Conservation (phyloP, 2,797 vertebrate genomes). For the Chrysolophus pictus region DNA sequence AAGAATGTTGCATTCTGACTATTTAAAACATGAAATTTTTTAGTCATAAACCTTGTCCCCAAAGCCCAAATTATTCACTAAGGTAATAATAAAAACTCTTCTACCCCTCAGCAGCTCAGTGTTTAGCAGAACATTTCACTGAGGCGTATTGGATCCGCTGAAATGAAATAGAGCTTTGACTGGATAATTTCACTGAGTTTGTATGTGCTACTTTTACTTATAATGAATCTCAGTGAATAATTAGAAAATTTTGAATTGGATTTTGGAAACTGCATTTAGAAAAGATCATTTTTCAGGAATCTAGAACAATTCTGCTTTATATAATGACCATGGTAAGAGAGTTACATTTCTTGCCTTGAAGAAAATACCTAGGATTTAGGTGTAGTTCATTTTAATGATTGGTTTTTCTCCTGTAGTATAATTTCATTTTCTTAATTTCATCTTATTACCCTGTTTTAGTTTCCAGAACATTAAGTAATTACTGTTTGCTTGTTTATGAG, state of each 20-base stretch:
- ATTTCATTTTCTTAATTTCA: constrained; percentile 21
- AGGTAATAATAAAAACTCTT: not conserved
- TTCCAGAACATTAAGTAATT: not conserved
- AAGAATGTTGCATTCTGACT: not conserved
- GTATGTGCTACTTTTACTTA: not conserved
- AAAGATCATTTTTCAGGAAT: not conserved
- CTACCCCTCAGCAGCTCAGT: not conserved
- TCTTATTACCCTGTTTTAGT: not conserved
- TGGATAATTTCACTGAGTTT: not conserved
- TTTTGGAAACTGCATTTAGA: not conserved
- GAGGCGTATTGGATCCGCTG: not conserved
- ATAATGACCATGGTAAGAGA: not conserved
- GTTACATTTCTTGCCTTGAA: not conserved
- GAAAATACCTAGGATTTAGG: not conserved
- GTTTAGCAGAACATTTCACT: not conserved
- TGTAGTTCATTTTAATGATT: not conserved
- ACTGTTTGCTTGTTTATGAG: not conserved
- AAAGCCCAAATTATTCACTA: not conserved
- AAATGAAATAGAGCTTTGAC: not conserved
- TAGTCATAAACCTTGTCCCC: not conserved
- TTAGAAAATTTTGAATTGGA: not conserved
- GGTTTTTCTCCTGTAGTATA: not conserved
- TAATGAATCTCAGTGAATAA: not conserved
- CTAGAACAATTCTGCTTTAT: not conserved
- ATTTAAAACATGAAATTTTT: not conserved